A percentile compares a stretch with the other conserved stretches of the same genome.
phyloP scores from a whole-genome alignment of 2,888 invertebrate genomes.

The Crematogaster levior region DNA sequence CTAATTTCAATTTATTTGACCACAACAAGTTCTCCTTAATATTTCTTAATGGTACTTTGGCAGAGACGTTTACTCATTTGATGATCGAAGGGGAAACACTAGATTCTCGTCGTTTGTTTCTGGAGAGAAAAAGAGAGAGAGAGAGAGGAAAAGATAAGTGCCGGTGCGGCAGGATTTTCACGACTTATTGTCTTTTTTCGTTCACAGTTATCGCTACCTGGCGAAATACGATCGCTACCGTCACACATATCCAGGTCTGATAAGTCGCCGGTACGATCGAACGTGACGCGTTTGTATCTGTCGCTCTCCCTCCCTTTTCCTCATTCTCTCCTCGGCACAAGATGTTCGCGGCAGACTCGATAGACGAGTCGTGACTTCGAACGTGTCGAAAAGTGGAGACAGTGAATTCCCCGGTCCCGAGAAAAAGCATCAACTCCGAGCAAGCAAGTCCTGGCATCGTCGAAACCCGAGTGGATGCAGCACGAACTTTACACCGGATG shows the following conservation, averaged over 20 bases:
- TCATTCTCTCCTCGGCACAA: conserved; percentile 18
- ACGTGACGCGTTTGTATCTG: conserved; percentile 47
- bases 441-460: conserved; percentile 22
- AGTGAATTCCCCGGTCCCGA: conserved; percentile 37
- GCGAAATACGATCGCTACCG: conserved; percentile 45
- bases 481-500: conserved; percentile 51
- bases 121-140: too few species aligned
- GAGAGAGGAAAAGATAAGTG: background rate
- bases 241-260: conserved; percentile 28
- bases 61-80: background rate
- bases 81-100: background rate
- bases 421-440: conserved; percentile 30
- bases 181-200: conserved; percentile 43
- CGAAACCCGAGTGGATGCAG: conserved; percentile 36
- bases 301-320: background rate
- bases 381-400: conserved; percentile 48
- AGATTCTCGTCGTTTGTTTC: background rate
- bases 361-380: conserved; percentile 44
- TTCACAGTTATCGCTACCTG: conserved; percentile 47
- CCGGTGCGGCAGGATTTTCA: conserved; percentile 11
- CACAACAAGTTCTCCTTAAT: background rate
- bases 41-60: background rate
- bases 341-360: conserved; percentile 45
- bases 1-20: background rate
- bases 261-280: conserved; percentile 44